These are phyloP conservation scores for Cerastoderma edule DNA, from an alignment of 2,888 invertebrate species.

Conservation along the genomic window DNA sequence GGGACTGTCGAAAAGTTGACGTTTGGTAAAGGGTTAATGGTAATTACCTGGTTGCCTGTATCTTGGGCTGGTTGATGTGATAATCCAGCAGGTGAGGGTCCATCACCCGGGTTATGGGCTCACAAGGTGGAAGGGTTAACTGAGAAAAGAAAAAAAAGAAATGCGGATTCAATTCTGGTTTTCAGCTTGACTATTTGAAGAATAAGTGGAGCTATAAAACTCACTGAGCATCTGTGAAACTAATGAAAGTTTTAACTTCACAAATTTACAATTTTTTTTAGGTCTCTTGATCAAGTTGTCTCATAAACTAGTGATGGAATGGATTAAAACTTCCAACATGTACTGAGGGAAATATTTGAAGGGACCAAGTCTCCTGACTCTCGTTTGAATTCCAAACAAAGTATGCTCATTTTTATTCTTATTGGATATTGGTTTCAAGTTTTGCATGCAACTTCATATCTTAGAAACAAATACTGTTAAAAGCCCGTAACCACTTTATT, in stretches of 20 bases:
- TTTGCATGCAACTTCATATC: too few relatives aligned
- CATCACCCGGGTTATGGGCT: conserved; percentile 29
- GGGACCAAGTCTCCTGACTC: too few relatives aligned
- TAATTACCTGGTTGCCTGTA: conserved; percentile 60
- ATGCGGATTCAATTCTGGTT: background rate
- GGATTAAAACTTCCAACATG: too few relatives aligned
- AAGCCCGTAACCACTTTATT: too few relatives aligned
- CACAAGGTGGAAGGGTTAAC: conserved; percentile 26
- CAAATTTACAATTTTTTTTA: background rate
- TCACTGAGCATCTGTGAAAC: background rate
- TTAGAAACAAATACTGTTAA: too few relatives aligned
- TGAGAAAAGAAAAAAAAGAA: background rate
- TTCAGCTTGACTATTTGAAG: background rate
- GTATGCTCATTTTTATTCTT: too few relatives aligned
- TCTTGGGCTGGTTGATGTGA: conserved; percentile 57
- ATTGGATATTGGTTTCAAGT: too few relatives aligned
- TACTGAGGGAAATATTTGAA: too few relatives aligned
- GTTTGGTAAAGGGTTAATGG: background rate
- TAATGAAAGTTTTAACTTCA: background rate
- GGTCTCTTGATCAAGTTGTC: background rate
- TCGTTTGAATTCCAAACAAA: too few relatives aligned
- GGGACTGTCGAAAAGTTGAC: background rate
- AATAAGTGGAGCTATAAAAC: background rate
- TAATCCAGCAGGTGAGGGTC: conserved; percentile 60
- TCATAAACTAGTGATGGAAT: background rate